These are phyloP conservation scores for Paradisaea rubra DNA, from an alignment of 2,113 vertebrate species.

Conservation along the genomic window DNA sequence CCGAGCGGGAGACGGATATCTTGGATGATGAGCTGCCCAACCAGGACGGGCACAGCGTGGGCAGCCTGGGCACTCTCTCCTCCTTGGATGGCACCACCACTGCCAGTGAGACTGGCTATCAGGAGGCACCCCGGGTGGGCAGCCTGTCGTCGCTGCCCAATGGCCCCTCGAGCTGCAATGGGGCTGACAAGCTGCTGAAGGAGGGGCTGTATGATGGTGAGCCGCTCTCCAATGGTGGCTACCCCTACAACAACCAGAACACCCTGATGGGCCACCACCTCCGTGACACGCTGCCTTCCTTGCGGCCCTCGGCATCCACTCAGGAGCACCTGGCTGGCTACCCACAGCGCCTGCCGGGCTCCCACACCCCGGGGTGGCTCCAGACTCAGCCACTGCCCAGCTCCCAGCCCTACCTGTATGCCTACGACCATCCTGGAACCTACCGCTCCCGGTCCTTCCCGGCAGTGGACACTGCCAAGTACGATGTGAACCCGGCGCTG, in stretches of 20 bases:
- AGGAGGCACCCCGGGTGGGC: slow-evolving; percentile 52
- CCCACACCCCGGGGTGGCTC: slow-evolving; percentile 47
- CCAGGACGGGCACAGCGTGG: slow-evolving; percentile 90
- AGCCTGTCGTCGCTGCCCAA: slow-evolving; percentile 70
- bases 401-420: slow-evolving; percentile 59
- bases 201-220: slow-evolving; percentile 71
- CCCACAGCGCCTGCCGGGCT: slow-evolving; percentile 42
- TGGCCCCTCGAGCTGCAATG: slow-evolving; percentile 57
- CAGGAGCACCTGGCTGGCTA: slow-evolving; percentile 78
- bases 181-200: slow-evolving; percentile 64
- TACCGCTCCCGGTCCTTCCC: slow-evolving; percentile 87
- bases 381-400: slow-evolving; percentile 51
- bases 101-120: slow-evolving; percentile 73
- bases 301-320: slow-evolving; percentile 71
- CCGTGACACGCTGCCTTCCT: slow-evolving; percentile 52
- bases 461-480: slow-evolving; percentile 43
- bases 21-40: slow-evolving; percentile 92
- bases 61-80: slow-evolving; percentile 90
- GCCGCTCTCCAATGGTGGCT: slow-evolving; percentile 75
- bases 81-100: slow-evolving; percentile 83
- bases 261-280: slow-evolving; percentile 14
- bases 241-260: slow-evolving; percentile 66
- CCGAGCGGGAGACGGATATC: slow-evolving; percentile 94
- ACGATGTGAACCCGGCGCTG: background rate
- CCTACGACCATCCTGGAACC: slow-evolving; percentile 66